Conservation (phyloP, 92 coral and sea anemone genomes). For the Hydrozoanthus gracilis region DNA sequence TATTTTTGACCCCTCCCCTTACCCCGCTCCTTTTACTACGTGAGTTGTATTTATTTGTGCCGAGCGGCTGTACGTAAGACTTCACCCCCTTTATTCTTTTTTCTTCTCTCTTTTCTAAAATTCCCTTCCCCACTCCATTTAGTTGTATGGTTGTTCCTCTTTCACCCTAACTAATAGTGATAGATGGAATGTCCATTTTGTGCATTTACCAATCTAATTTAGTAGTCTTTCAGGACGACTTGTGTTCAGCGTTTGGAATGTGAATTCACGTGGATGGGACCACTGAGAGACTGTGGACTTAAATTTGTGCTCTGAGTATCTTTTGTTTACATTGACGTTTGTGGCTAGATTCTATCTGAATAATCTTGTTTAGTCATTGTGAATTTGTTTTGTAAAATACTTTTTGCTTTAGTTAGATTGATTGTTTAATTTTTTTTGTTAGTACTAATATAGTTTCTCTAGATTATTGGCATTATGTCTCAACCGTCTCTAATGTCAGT, state of each 20-base stretch:
- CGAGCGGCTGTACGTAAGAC: slow-evolving; percentile 22
- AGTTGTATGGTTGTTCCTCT: slow-evolving; percentile 20
- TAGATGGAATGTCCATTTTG: slow-evolving; percentile 19
- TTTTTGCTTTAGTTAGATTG: slow-evolving; percentile 17
- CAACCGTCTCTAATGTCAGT: slow-evolving; percentile 20
- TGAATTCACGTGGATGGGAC: slow-evolving; percentile 21
- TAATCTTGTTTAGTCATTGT: slow-evolving; percentile 17
- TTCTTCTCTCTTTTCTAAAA: slow-evolving; percentile 17
- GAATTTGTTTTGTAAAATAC: slow-evolving; percentile 17
- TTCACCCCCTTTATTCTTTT: slow-evolving; percentile 18
- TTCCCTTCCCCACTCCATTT: slow-evolving; percentile 21
- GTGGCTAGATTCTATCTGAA: slow-evolving; percentile 20
- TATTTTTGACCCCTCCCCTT: slow-evolving; percentile 20
- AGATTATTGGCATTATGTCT: slow-evolving; percentile 18
- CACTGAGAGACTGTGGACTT: slow-evolving; percentile 21
- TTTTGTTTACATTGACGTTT: slow-evolving; percentile 17
- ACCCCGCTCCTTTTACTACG: slow-evolving; percentile 22
- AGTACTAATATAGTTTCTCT: slow-evolving; percentile 17
- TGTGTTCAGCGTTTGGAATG: slow-evolving; percentile 20
- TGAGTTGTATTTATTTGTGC: slow-evolving; percentile 18
- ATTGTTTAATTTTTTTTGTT: slow-evolving; percentile 15
- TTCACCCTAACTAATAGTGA: slow-evolving; percentile 19
- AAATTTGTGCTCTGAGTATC: slow-evolving; percentile 19
- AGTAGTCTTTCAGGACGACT: slow-evolving; percentile 20
- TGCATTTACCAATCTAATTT: slow-evolving; percentile 17